Base-by-base conservation (phyloP, 2,797 vertebrate species). In the Hippopotamyrus pictus region DNA sequence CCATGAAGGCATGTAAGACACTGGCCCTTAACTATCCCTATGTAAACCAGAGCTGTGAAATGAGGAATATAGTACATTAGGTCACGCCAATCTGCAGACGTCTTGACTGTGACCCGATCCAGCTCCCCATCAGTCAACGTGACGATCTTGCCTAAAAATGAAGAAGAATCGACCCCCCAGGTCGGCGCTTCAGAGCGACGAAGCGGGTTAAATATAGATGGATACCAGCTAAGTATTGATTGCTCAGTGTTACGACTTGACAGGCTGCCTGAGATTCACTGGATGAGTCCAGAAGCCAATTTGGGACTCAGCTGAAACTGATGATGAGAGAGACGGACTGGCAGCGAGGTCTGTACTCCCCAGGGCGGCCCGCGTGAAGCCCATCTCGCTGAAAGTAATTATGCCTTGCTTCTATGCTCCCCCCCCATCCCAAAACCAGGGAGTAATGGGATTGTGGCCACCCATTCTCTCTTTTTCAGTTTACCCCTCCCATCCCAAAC, bases 191-290 rank as follows among this genome's bases (percentile, higher is more conserved):
- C 54, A 65, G 86, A 62, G 54, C 53, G 6, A 19, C 3, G 37
- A 22, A 62, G 48, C 33, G 19, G 86, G 86, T 88, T 88, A 88
- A 88, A 88, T 62, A 88, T 88, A 88, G 86, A 88, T 62, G 41
- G 54, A 65, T 62, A 19, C 54, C 86, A 62, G 86, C 59, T 88
- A 88, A 41, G 57, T 88, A 88, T 88, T 88, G 86, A 88, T 88
- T 88, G 37, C 86, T 88, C 33, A 3, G 33, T 41, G 54, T 88
- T 46, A 41, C 41, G 54, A 22, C 57, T 88, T 88, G 86, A 88
- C 86, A 88, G 86, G 17, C 50, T 53, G 57, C 37, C 86, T 88
- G 53, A 46, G 86, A 88, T 62, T 88, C 86, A 65, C 86, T 44
- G 54, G 57, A 88, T 62, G 86, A 65, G 57, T 65, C 86, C 54